Evolutionary conservation across 2,113 vertebrate species (phyloP), one percentile per base, ranked within the genome.

Genomic region (Ahaetulla prasina): DNA sequence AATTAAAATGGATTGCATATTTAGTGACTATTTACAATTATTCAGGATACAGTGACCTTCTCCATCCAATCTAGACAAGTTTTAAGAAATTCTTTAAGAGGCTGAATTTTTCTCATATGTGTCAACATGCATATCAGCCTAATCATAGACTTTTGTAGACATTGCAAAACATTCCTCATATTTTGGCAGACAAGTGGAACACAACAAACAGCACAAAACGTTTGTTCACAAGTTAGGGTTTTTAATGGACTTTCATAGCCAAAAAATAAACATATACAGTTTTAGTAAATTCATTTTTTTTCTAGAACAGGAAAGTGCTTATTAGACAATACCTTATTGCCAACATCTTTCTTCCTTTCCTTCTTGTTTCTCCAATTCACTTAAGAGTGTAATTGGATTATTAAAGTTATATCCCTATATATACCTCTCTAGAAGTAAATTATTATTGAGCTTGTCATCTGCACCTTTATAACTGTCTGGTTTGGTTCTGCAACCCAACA

Each of bases 11-110:
- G 87, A 85, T 25, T 89, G 53, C 10, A 30, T 55, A 45, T 89
- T 80, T 85, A 85, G 88, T 60, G 68, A 89, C 68, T 89, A 60
- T 92, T 80, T 92, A 52, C 88, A 92, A 60, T 89, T 92, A 57
- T 84, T 85, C 20, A 55, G 63, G 68, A 49, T 89, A 50, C 57
- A 80, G 89, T 92, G 88, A 92, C 74, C 50, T 89, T 89, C 92
- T 92, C 85, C 74, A 86, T 54, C 74, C 88, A 92, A 92, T 89
- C 88, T 60, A 92, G 92, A 89, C 92, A 89, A 89, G 92, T 89
- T 92, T 43, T 85, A 50, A 89, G 74, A 84, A 92, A 89, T 89
- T 89, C 54, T 92, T 53, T 89, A 63, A 85, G 88, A 89, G 74
- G 88, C 0, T 90, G 14, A 57, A 0, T 89, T 92, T 85, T 86